Evolutionary conservation across 2,113 vertebrate genomes (phyloP).

Genomic region (Coptodon bakossiorum): DNA sequence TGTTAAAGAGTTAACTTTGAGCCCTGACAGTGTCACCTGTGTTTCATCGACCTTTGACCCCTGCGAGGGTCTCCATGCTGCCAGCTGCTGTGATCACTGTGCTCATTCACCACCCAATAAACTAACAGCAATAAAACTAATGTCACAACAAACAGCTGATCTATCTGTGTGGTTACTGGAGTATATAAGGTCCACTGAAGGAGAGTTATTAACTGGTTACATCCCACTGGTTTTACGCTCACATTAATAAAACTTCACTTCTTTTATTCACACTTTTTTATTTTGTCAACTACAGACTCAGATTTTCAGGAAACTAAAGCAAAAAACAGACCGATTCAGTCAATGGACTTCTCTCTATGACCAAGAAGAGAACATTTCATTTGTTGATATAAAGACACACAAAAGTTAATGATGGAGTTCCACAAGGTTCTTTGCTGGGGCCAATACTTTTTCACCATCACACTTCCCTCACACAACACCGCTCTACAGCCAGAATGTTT

Average conservation of each 20-base stretch:
- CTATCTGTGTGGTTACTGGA: conserved; percentile 3
- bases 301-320: background rate
- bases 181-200: background rate
- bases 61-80: conserved; percentile 62
- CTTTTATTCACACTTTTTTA: background rate
- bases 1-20: background rate
- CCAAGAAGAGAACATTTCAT: background rate
- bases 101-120: conserved; percentile 44
- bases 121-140: conserved; percentile 74
- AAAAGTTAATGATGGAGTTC: background rate
- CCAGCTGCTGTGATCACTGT: conserved; percentile 63
- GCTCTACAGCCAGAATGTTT: background rate
- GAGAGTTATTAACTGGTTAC: background rate
- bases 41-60: conserved; percentile 43
- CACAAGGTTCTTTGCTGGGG: background rate
- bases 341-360: background rate
- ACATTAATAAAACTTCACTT: background rate
- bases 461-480: background rate
- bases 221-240: background rate
- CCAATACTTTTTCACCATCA: background rate
- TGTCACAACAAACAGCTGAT: conserved; percentile 28
- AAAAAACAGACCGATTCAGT: background rate
- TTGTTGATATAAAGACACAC: background rate
- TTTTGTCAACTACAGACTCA: background rate
- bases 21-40: conserved; percentile 19